These are phyloP conservation scores for Hedychridium roseum DNA, from an alignment of 2,888 invertebrate genomes.

Conservation along the genomic window DNA sequence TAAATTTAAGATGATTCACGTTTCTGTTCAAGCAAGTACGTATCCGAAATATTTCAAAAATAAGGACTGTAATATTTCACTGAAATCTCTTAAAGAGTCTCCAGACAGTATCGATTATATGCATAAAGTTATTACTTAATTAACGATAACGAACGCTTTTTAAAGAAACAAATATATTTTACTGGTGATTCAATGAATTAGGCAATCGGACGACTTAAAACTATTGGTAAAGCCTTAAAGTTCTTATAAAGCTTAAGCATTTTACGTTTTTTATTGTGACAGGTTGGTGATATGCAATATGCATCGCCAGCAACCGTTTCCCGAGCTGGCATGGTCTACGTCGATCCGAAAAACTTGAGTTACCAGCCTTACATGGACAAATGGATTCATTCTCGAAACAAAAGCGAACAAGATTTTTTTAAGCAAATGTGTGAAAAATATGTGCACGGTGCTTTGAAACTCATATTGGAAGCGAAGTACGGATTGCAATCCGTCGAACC, in stretches of 20 bases:
- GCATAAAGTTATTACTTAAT: no score
- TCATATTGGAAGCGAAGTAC: constrained; percentile 76
- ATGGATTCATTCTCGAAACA: constrained; percentile 74
- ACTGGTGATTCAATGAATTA: background rate
- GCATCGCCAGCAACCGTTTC: constrained; percentile 95
- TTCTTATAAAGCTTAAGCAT: no score
- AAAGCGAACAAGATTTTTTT: constrained; percentile 62
- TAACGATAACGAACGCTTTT: no score
- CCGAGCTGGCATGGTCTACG: constrained; percentile 92
- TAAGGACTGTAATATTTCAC: no score
- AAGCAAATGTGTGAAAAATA: constrained; percentile 78
- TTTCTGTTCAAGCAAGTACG: no score
- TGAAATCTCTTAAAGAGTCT: no score
- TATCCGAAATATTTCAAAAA: no score
- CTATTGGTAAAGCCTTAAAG: no score
- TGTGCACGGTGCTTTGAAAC: constrained; percentile 75
- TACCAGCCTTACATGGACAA: constrained; percentile 87
- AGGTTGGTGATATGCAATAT: constrained; percentile 86
- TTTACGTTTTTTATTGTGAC: constrained; percentile 10
- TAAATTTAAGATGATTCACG: no score
- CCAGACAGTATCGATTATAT: no score
- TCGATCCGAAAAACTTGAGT: constrained; percentile 90
- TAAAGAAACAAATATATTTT: background rate
- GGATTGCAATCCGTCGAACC: constrained; percentile 78
- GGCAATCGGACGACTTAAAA: background rate